Evolutionary conservation across 2,888 invertebrate genomes (phyloP), one percentile per base, ranked within the genome.

Genomic region (Lithosia quadra): DNA sequence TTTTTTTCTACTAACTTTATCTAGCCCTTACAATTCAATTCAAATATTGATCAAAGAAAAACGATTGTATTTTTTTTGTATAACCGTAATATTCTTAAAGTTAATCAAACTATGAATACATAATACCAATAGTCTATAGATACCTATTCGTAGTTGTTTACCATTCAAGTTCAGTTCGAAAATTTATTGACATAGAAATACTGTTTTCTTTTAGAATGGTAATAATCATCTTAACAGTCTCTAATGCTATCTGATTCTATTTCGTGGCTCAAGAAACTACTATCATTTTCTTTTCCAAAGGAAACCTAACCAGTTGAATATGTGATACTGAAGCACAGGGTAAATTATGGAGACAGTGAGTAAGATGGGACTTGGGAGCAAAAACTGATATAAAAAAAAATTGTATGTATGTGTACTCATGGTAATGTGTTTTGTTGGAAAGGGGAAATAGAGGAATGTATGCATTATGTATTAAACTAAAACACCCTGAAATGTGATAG

Each of bases 351-450:
- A 53, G 59, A 60, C 53, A 53, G 18, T 60, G 60, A 60, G 22
- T 66, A 72, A 68, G 59, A 66, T 55, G 39, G 18, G 24, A 56
- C n/a, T 66, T 53, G 49, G n/a, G 62, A 64, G 60, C 43, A 68
- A 71, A 65, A 67, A 55, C 39, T 65, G 53, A 18, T 15, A 34
- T 39, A 39, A 60, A 43, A 39, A 43, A 33, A 57, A 61, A 61
- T 69, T 58, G 7, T 58, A 58, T 56, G 43, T 65, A n/a, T 9
- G 21, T 64, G 36, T 64, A 13, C 39, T 60, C 24, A 57, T 58
- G 58, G 24, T 64, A 39, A 63, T 63, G 1, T 21, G 13, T 55
- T 63, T 55, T 53, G 56, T 59, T 36, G 21, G 2, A 0, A 36
- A 36, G 2, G 8, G 7, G 36, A 11, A 21, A 7, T n/a, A 49